Evolutionary conservation across 92 coral and sea anemone genomes (phyloP), one percentile per base, ranked within the genome.

Genomic region (Scolanthus callimorphus): DNA sequence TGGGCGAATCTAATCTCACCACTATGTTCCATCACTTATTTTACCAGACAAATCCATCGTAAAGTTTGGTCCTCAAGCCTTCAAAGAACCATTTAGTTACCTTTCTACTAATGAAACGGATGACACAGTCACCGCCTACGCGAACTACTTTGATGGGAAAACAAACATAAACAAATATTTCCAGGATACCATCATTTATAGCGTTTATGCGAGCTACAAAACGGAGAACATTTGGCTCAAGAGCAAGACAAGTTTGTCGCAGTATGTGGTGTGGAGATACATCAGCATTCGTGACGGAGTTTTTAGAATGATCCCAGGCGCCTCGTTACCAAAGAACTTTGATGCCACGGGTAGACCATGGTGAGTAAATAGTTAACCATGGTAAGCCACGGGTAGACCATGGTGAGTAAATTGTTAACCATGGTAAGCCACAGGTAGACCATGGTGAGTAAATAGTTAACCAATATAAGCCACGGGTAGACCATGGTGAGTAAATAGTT

Each of bases 311-410:
- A 69, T 45, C 2, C 84, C 84, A n/a, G 84, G 89, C 0, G 59
- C 73, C 0, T 53, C 49, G 3, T 37, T 82, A 17, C 62, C 77
- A 0, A 80, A 73, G 49, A 47, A 43, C n/a, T 74, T 20, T 37
- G 86, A 80, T 37, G 84, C 88, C 13, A 67, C 66, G 29, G 55
- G 55, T 39, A 39, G 83, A 48, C 84, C 83, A 45, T 78, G 85
- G 85, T 78, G 57, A 57, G 54, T 43, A 13, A 15, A 15, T 4
- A 3, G 29, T n/a, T n/a, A n/a, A n/a, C n/a, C n/a, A n/a, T n/a
- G n/a, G n/a, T n/a, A n/a, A n/a, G n/a, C n/a, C n/a, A n/a, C n/a
- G n/a, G n/a, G n/a, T n/a, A n/a, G n/a, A n/a, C n/a, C n/a, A n/a
- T n/a, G n/a, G n/a, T n/a, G n/a, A n/a, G n/a, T n/a, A n/a, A n/a